Percentiles rank a stretch among this genome's conserved stretches.
phyloP scores from a whole-genome alignment of 2,888 invertebrate genomes.

The Drosophila melanosoma region DNA sequence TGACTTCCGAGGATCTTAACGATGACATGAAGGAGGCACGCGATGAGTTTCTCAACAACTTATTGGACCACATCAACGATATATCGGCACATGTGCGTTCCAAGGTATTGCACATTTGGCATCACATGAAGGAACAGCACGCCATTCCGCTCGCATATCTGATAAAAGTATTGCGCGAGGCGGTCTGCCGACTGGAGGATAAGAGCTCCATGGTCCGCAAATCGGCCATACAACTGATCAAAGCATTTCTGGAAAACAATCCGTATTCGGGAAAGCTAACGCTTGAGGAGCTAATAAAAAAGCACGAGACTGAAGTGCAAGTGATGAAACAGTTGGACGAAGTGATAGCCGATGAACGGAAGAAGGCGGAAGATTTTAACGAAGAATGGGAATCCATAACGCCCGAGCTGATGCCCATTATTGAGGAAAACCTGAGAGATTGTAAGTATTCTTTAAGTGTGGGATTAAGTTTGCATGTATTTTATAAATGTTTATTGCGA shows the following conservation, averaged over 20 bases:
- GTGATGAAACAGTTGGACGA: conserved; percentile 85
- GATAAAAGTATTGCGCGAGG: conserved; percentile 88
- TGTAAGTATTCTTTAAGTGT: conserved; percentile 53
- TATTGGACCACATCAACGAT: conserved; percentile 94
- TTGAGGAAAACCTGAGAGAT: conserved; percentile 77
- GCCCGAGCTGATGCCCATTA: conserved; percentile 77
- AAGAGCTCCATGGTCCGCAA: conserved; percentile 94
- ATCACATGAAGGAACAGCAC: conserved; percentile 90
- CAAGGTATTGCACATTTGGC: conserved; percentile 94
- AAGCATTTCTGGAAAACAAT: conserved; percentile 92
- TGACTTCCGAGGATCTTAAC: conserved; percentile 90
- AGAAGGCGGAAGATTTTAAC: conserved; percentile 86
- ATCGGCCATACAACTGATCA: conserved; percentile 87
- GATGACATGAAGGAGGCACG: conserved; percentile 89
- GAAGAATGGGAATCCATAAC: conserved; percentile 83
- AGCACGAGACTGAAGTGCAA: conserved; percentile 85
- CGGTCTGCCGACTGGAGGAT: conserved; percentile 91
- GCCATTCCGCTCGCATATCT: conserved; percentile 91
- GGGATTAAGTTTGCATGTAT: no score
- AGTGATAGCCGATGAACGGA: conserved; percentile 87
- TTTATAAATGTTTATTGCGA: neutral
- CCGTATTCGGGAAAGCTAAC: conserved; percentile 91
- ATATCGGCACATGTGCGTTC: conserved; percentile 93
- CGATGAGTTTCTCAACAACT: conserved; percentile 91
- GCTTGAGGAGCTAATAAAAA: conserved; percentile 87